phyloP scores from a whole-genome alignment of 1,140 invertebrate species.

The Macrosteles quadrilineatus region DNA sequence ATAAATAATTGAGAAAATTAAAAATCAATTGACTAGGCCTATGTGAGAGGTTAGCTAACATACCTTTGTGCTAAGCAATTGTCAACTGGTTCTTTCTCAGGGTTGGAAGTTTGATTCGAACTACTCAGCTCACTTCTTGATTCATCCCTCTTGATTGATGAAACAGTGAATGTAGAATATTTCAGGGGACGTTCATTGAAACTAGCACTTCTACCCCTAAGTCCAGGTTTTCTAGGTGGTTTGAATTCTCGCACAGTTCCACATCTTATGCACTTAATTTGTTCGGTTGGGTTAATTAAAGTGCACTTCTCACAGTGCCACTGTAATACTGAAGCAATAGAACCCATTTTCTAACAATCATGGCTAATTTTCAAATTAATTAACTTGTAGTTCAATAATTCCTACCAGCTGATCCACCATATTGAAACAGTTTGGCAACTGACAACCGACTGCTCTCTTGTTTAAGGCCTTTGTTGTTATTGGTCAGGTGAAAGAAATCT shows the following conservation, averaged over 20 bases:
- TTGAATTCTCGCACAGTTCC: constrained; percentile 49
- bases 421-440: constrained; percentile 51
- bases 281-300: constrained; percentile 83
- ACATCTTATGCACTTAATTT: constrained; percentile 76
- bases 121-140: constrained; percentile 15
- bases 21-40: too few relatives aligned
- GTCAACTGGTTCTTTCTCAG: neutral
- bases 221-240: constrained; percentile 30
- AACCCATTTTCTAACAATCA: constrained; percentile 66
- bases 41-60: constrained; percentile 20
- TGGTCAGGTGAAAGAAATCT: constrained; percentile 27
- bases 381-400: constrained; percentile 52
- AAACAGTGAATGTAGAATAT: constrained; percentile 24
- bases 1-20: too few relatives aligned
- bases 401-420: constrained; percentile 61
- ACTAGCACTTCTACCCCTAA: constrained; percentile 34
- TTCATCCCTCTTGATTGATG: constrained; percentile 11
- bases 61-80: neutral
- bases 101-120: neutral
- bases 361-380: constrained; percentile 54
- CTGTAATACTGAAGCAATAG: constrained; percentile 85
- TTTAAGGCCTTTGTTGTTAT: constrained; percentile 26
- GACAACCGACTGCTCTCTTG: constrained; percentile 9
- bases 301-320: constrained; percentile 85
- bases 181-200: constrained; percentile 26